Conservation (phyloP, 1,140 invertebrate species). For the Drosophila trapezifrons region DNA sequence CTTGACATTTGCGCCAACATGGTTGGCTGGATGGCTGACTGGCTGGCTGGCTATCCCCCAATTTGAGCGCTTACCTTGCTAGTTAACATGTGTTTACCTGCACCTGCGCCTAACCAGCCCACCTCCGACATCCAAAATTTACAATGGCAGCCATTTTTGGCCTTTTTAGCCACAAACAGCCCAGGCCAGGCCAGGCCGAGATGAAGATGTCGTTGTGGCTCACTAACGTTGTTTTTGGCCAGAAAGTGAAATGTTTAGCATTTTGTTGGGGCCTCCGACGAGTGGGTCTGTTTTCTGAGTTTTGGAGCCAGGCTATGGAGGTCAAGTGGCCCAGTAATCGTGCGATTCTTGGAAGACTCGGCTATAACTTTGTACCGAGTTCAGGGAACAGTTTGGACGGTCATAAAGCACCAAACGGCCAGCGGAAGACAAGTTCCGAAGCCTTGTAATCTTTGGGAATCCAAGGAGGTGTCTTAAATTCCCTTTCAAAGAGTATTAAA, state of each 20-base stretch:
- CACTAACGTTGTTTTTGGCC: constrained; percentile 27
- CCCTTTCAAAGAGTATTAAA: neutral
- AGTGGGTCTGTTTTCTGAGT: constrained; percentile 32
- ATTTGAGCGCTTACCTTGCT: constrained; percentile 16
- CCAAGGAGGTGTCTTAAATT: neutral
- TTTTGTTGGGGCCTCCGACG: constrained; percentile 44
- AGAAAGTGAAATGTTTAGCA: constrained; percentile 72
- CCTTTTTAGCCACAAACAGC: constrained; percentile 25
- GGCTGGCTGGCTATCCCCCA: neutral
- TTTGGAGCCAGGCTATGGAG: constrained; percentile 48
- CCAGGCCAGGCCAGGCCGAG: constrained; percentile 19
- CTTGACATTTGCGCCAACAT: constrained; percentile 76
- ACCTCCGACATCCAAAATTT: constrained; percentile 51
- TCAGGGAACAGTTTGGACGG: constrained; percentile 44
- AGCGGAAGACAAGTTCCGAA: constrained; percentile 45
- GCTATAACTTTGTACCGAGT: constrained; percentile 56
- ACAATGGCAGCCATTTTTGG: constrained; percentile 78
- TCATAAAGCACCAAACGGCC: constrained; percentile 74
- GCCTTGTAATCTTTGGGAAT: neutral
- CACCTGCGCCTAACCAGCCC: constrained; percentile 62
- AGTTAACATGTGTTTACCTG: constrained; percentile 74
- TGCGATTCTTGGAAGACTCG: constrained; percentile 61
- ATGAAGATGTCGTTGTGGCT: constrained; percentile 72
- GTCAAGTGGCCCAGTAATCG: constrained; percentile 55
- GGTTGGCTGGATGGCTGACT: constrained; percentile 3